These are phyloP conservation scores for Channa striata DNA, from an alignment of 2,797 vertebrate genomes.

Conservation along the genomic window DNA sequence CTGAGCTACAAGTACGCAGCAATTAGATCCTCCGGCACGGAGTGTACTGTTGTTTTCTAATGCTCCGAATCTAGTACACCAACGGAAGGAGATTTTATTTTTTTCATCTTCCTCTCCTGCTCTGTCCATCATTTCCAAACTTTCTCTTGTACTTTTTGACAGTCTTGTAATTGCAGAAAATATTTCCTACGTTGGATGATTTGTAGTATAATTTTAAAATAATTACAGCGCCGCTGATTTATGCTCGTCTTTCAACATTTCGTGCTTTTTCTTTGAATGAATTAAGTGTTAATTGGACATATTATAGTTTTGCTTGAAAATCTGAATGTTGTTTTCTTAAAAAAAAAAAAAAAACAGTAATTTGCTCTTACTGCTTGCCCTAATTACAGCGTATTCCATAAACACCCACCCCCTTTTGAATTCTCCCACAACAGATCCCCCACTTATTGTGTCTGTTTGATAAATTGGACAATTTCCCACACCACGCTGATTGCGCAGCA, in stretches of 20 bases:
- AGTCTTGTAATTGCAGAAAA: conserved; percentile 26
- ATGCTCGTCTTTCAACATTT: conserved; percentile 28
- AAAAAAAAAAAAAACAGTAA: conserved; percentile 41
- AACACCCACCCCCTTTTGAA: conserved; percentile 62
- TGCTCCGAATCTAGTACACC: conserved; percentile 66
- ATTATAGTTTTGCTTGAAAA: conserved; percentile 40
- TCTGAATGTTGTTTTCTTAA: conserved; percentile 56
- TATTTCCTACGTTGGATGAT: background rate
- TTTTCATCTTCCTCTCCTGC: conserved; percentile 31
- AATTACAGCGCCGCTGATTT: background rate
- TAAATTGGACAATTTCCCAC: conserved; percentile 67
- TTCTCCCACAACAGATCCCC: conserved; percentile 46
- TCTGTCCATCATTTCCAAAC: conserved; percentile 7
- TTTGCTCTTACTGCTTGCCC: conserved; percentile 51
- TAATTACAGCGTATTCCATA: conserved; percentile 72
- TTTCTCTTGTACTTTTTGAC: conserved; percentile 8
- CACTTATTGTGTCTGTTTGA: conserved; percentile 58
- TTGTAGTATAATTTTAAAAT: conserved; percentile 17
- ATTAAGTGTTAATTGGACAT: conserved; percentile 56
- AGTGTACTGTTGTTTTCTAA: conserved; percentile 38
- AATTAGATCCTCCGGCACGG: conserved; percentile 59
- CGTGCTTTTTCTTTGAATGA: conserved; percentile 11
- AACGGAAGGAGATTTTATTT: background rate
- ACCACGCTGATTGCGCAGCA: conserved; percentile 59
- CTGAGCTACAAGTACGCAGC: conserved; percentile 39